These are phyloP conservation scores for Nomada ferruginata DNA, from an alignment of 2,888 invertebrate genomes.

Conservation along the genomic window DNA sequence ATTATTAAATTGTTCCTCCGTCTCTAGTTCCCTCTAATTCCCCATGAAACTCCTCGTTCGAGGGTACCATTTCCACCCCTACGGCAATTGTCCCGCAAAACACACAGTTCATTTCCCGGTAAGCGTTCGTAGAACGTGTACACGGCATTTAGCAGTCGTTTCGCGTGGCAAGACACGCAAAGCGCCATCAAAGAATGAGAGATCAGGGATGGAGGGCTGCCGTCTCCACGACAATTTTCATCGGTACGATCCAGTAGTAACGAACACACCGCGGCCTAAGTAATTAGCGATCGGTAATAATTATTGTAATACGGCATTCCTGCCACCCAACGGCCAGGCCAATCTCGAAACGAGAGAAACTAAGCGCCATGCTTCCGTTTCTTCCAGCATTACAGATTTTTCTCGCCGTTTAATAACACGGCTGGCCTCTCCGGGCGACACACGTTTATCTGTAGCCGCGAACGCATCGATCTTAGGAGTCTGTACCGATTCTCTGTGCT, in stretches of 20 bases:
- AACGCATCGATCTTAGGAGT: conserved; percentile 39
- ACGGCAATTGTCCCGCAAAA: not conserved
- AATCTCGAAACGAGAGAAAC: not conserved
- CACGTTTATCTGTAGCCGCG: conserved; percentile 18
- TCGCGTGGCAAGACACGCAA: not conserved
- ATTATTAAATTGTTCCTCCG: too few species aligned
- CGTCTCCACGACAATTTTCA: not conserved
- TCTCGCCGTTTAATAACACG: conserved; percentile 34
- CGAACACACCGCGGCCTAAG: not conserved
- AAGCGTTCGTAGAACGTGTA: conserved; percentile 15
- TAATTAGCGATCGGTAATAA: conserved; percentile 35
- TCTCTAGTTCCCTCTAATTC: too few species aligned
- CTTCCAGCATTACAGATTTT: conserved; percentile 20
- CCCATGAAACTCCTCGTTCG: not conserved
- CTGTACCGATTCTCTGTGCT: conserved; percentile 11
- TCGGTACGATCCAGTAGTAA: not conserved
- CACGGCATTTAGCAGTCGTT: conserved; percentile 13
- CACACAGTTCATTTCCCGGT: conserved; percentile 7
- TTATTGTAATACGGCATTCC: conserved; percentile 32
- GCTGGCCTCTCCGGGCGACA: not conserved
- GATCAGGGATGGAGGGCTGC: not conserved
- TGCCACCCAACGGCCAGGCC: not conserved
- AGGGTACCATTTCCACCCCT: not conserved
- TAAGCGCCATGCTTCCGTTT: conserved; percentile 18
- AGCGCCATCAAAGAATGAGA: not conserved